Conservation (phyloP, 2,797 vertebrate species). For the Pachyuromys duprasi region DNA sequence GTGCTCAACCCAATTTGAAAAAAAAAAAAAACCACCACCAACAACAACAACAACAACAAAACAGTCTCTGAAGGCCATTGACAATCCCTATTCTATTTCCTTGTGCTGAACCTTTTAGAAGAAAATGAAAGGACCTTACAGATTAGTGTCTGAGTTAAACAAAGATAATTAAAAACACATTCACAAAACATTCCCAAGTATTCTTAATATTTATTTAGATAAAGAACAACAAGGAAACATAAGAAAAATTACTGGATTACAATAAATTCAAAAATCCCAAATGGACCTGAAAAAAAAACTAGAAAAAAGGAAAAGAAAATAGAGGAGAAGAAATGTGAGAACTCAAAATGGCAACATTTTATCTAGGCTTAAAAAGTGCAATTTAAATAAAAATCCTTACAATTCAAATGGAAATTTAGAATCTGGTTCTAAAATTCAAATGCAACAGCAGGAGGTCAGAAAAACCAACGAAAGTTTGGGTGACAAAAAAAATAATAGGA, state of each 20-base stretch:
- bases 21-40: background rate
- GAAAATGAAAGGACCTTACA: background rate
- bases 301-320: background rate
- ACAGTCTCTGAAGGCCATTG: background rate
- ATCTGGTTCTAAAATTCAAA: slow-evolving; percentile 9
- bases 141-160: background rate
- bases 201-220: background rate
- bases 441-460: background rate
- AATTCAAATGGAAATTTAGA: background rate
- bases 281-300: background rate
- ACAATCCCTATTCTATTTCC: background rate
- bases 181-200: background rate
- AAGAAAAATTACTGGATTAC: background rate
- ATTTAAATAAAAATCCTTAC: slow-evolving; percentile 19
- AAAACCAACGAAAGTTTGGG: background rate
- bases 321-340: background rate
- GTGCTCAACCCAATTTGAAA: slow-evolving; percentile 13
- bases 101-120: background rate
- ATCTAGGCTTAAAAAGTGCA: background rate
- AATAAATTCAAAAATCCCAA: background rate
- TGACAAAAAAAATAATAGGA: background rate
- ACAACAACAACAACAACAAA: too few species aligned
- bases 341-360: background rate
- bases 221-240: background rate
- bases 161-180: background rate